Evolutionary conservation across 2,888 invertebrate species (phyloP).

Genomic region (Ophioninae sp.): DNA sequence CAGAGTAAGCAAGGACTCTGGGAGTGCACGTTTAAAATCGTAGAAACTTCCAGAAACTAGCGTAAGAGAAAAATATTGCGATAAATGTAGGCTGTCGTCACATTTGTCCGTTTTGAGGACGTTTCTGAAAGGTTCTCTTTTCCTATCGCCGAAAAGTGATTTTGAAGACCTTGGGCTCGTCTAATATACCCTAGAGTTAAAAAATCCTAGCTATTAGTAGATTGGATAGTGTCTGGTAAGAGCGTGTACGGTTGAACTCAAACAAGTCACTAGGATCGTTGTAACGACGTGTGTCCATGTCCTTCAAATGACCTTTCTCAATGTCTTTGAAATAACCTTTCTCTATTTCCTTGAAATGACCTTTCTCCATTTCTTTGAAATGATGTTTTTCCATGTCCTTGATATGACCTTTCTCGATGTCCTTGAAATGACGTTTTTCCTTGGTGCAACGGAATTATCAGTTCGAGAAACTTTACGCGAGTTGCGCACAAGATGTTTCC

Average conservation of each 20-base stretch:
- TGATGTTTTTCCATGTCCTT: not conserved
- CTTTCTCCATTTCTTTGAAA: not conserved
- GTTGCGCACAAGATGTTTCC: conserved; percentile 18
- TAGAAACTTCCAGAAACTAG: not conserved
- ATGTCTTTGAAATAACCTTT: not conserved
- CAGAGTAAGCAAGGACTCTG: not conserved
- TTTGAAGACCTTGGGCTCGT: not conserved
- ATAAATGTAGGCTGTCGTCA: not conserved
- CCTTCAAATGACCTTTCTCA: not conserved
- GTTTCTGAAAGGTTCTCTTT: not conserved
- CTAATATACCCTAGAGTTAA: too few relatives aligned
- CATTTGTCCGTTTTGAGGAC: not conserved
- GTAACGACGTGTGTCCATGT: too few relatives aligned
- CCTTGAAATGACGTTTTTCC: not conserved
- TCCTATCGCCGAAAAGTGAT: not conserved
- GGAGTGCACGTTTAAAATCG: not conserved
- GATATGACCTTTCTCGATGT: not conserved
- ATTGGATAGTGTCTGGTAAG: too few relatives aligned
- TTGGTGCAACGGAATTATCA: conserved; percentile 44
- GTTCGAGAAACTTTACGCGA: conserved; percentile 32
- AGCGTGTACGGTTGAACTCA: too few relatives aligned
- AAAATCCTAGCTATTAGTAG: too few relatives aligned
- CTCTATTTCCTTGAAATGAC: not conserved
- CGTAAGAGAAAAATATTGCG: not conserved
- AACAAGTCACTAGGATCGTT: too few relatives aligned